phyloP scores from a whole-genome alignment of 2,797 vertebrate species.

The Pipistrellus pygmaeus region DNA sequence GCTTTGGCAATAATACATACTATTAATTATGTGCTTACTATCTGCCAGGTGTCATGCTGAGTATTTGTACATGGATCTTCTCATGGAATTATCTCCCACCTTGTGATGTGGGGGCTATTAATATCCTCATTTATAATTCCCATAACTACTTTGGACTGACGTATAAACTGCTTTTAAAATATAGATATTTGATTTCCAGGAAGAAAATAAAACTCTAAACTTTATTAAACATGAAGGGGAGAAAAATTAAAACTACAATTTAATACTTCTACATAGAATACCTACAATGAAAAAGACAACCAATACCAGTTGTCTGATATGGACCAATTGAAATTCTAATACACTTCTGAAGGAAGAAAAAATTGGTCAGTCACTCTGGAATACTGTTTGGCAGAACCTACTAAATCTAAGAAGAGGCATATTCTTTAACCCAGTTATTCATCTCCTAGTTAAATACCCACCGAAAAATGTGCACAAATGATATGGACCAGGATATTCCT shows the following conservation, averaged over 20 bases:
- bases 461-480: neutral
- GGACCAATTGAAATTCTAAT: neutral
- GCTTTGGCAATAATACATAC: neutral
- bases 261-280: neutral
- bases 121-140: neutral
- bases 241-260: neutral
- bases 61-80: neutral
- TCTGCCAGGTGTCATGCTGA: neutral
- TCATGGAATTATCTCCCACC: neutral
- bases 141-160: neutral
- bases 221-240: neutral
- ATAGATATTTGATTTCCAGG: neutral
- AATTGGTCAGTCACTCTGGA: neutral
- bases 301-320: neutral
- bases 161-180: constrained; percentile 31
- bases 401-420: neutral
- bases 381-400: neutral
- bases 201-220: neutral
- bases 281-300: neutral
- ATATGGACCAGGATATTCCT: neutral
- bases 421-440: neutral
- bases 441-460: neutral
- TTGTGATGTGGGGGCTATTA: neutral
- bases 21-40: neutral
- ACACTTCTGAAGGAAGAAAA: neutral